Percentiles rank a stretch among this genome's conserved stretches.
Conservation (phyloP, 2,888 invertebrate genomes). For the Protonemura montana region DNA sequence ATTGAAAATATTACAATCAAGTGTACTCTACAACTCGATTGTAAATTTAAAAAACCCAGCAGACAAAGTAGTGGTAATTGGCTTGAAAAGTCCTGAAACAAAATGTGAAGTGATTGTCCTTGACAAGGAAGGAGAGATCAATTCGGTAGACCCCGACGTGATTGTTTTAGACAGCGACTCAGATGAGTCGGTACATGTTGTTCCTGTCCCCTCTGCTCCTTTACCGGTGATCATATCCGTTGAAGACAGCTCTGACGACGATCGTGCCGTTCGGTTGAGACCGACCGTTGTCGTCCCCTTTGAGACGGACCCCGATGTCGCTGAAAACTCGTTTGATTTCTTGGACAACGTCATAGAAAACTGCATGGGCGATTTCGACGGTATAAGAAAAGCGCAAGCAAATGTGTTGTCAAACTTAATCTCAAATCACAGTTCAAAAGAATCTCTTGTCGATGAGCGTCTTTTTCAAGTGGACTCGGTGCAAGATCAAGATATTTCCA, state of each 20-base stretch:
- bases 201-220: background rate
- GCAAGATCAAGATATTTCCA: background rate
- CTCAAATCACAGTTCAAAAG: slow-evolving; percentile 17
- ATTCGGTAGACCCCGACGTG: background rate
- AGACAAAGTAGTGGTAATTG: background rate
- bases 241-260: slow-evolving; percentile 23
- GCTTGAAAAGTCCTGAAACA: background rate
- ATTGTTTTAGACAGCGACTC: slow-evolving; percentile 15
- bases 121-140: background rate
- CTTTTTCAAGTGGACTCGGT: background rate
- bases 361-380: slow-evolving; percentile 7
- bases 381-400: slow-evolving; percentile 1
- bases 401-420: slow-evolving; percentile 14
- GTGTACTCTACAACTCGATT: background rate
- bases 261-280: background rate
- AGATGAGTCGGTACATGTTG: background rate
- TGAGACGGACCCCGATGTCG: background rate
- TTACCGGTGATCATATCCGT: background rate
- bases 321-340: slow-evolving; percentile 31
- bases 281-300: background rate
- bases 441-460: slow-evolving; percentile 18
- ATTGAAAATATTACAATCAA: background rate
- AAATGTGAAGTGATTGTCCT: background rate
- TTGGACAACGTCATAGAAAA: slow-evolving; percentile 1
- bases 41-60: background rate